Evolutionary conservation across 2,113 vertebrate genomes (phyloP), one percentile per base, ranked within the genome.

Genomic region (Oryctolagus cuniculus): DNA sequence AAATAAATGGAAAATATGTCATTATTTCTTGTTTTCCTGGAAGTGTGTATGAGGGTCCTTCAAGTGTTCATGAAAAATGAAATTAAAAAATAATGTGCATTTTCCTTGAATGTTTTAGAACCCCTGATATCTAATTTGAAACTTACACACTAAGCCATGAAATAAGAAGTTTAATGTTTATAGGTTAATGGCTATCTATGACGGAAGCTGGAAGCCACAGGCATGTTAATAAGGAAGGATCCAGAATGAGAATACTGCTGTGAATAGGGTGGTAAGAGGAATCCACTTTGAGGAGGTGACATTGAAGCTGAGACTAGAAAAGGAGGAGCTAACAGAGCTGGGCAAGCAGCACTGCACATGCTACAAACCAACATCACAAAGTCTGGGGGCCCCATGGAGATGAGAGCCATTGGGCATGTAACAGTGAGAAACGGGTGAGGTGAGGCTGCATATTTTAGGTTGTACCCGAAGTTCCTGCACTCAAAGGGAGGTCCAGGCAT

Each of bases 1-100:
- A 44, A 44, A 44, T 44, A 6, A 44, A 38, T 38, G 31, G 44
- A 73, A 96, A 89, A 63, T 72, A 67, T 55, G 72, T 83, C 44
- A 93, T 67, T 64, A 31, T 67, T 70, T 83, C 34, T 69, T 95
- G 4, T 89, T 64, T 95, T 94, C 49, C 34, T 58, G 29, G 9
- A 51, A 86, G 81, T 89, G 86, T 88, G 25, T 58, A 19, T 58
- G 55, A 58, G 17, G 13, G 55, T 58, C 13, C 19, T 58, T 58
- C 55, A 58, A 58, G 19, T 58, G 17, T 58, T 58, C 12, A 58
- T 58, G 19, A 17, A 58, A 19, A 58, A 58, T 58, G 55, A 58
- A 58, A 58, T 15, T 58, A 58, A 58, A 58, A 58, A 6, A 19
- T 19, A 58, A 58, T 58, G 55, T 58, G 15, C 55, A 58, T 58